A percentile compares a stretch with the other conserved stretches of the same genome.
phyloP scores from a whole-genome alignment of 2,888 invertebrate species.

The Seladonia tumulorum region DNA sequence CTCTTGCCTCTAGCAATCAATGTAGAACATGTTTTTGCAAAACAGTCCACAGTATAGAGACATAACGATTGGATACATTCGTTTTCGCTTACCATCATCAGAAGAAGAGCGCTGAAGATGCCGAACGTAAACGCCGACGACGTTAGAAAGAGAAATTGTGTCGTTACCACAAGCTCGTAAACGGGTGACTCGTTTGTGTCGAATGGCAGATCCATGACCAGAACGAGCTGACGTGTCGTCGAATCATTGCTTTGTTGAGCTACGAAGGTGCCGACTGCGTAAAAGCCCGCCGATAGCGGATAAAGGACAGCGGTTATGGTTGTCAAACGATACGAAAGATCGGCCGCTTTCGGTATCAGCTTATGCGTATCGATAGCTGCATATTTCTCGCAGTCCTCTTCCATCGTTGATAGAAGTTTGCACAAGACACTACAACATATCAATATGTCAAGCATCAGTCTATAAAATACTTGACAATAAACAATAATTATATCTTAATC shows the following conservation, averaged over 20 bases:
- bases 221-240: conserved; percentile 13
- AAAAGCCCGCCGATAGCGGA: conserved; percentile 8
- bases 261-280: conserved; percentile 19
- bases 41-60: too few species aligned
- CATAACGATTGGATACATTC: not conserved
- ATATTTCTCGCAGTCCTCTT: conserved; percentile 46
- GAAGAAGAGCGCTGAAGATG: conserved; percentile 41
- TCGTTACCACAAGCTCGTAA: conserved; percentile 40
- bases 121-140: conserved; percentile 32
- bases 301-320: conserved; percentile 27
- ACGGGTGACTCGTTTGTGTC: conserved; percentile 19
- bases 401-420: conserved; percentile 40
- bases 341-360: conserved; percentile 30
- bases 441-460: not conserved
- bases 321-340: conserved; percentile 38
- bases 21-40: not conserved
- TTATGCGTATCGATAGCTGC: conserved; percentile 31
- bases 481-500: not conserved
- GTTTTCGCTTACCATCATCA: conserved; percentile 50
- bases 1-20: not conserved
- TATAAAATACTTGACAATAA: not conserved
- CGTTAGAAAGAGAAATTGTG: conserved; percentile 51
- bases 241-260: not conserved
- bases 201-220: conserved; percentile 58
- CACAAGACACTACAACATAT: conserved; percentile 36